These are phyloP conservation scores for Sipha flava DNA, from an alignment of 1,140 invertebrate species.

Conservation along the genomic window DNA sequence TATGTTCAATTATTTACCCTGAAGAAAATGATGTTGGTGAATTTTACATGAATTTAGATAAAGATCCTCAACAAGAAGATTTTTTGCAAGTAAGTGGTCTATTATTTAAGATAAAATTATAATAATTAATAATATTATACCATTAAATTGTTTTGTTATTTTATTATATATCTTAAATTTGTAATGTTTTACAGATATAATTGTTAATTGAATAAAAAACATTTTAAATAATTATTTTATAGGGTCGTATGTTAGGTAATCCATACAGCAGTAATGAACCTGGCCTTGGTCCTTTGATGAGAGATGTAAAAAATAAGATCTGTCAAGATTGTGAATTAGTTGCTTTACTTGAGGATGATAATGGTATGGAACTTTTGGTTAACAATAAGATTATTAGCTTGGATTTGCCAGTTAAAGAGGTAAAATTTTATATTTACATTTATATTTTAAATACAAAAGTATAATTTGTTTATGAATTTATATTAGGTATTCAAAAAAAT, in stretches of 20 bases:
- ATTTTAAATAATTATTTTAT: conserved; percentile 40
- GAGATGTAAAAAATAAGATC: conserved; percentile 97
- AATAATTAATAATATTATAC: no score
- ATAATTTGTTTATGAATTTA: neutral
- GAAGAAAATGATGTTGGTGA: conserved; percentile 95
- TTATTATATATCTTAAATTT: neutral
- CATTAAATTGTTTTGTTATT: neutral
- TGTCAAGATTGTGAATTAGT: conserved; percentile 96
- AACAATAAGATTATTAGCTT: conserved; percentile 97
- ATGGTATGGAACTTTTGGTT: conserved; percentile 97
- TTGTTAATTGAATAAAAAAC: no score
- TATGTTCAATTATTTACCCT: conserved; percentile 95
- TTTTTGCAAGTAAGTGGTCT: conserved; percentile 66
- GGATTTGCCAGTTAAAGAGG: conserved; percentile 90
- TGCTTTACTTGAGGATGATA: conserved; percentile 92
- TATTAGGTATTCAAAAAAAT: conserved; percentile 59
- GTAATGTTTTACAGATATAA: no score
- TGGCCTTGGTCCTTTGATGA: conserved; percentile 91
- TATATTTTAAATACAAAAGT: neutral
- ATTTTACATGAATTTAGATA: conserved; percentile 93
- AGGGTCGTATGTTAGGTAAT: conserved; percentile 95
- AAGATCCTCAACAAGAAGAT: conserved; percentile 97
- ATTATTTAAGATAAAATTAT: neutral
- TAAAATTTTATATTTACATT: conserved; percentile 41
- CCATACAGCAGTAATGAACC: conserved; percentile 90